A percentile compares a stretch with the other conserved stretches of the same genome.
Conservation (phyloP, 2,797 vertebrate species). For the Eospalax fontanierii region DNA sequence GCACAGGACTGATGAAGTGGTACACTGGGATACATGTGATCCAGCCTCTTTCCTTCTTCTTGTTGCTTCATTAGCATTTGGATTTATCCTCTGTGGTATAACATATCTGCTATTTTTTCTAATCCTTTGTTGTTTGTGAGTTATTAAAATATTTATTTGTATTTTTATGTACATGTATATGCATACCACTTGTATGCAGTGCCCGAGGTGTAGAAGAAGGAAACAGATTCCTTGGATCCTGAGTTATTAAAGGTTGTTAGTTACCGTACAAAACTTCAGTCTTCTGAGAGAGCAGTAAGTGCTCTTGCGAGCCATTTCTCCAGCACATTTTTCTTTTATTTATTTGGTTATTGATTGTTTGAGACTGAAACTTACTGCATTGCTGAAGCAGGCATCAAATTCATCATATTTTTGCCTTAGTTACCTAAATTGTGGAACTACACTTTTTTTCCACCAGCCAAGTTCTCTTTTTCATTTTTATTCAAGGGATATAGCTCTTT, state of each 20-base stretch:
- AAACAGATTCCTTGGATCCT: no score
- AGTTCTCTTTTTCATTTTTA: background rate
- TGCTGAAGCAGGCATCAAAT: background rate
- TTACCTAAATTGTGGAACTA: background rate
- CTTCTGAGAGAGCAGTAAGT: no score
- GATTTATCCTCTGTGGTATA: background rate
- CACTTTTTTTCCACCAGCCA: rapidly evolving
- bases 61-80: background rate
- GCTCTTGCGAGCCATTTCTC: no score
- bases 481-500: background rate
- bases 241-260: no score
- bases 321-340: background rate
- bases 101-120: background rate
- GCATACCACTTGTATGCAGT: no score
- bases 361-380: background rate
- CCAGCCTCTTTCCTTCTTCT: background rate
- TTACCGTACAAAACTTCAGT: no score
- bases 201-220: no score
- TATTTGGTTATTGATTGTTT: background rate
- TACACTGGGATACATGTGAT: background rate
- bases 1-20: background rate
- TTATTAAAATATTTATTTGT: no score
- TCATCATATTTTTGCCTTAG: background rate
- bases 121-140: background rate
- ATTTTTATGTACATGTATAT: no score